phyloP scores from a whole-genome alignment of 2,113 vertebrate genomes.

The Microcebus murinus region DNA sequence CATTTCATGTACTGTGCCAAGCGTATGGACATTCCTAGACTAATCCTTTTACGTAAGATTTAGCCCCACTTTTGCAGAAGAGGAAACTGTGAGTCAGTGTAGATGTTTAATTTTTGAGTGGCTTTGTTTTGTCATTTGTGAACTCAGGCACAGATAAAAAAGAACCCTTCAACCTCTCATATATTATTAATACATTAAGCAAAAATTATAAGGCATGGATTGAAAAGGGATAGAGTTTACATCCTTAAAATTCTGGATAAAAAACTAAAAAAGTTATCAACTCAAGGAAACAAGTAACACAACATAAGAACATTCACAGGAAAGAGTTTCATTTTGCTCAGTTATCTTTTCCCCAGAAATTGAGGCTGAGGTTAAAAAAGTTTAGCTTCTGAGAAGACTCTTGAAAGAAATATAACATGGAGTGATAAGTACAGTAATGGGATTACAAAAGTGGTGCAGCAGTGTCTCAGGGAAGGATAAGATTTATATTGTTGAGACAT shows the following conservation, averaged over 20 bases:
- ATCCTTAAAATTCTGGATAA: background rate
- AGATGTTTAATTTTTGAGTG: background rate
- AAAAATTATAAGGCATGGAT: background rate
- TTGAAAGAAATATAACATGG: background rate
- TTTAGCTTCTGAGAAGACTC: background rate
- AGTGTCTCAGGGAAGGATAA: background rate
- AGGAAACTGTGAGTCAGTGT: background rate
- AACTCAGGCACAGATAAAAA: background rate
- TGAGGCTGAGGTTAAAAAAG: background rate
- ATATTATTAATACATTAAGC: background rate
- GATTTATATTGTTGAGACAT: background rate
- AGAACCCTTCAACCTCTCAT: background rate
- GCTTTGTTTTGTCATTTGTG: background rate
- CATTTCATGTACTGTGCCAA: background rate
- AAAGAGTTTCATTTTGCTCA: background rate
- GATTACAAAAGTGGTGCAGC: background rate
- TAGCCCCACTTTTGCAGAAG: background rate
- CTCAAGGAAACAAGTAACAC: background rate
- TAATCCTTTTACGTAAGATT: background rate
- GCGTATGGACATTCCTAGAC: background rate
- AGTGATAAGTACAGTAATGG: background rate
- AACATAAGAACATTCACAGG: background rate
- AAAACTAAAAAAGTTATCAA: background rate
- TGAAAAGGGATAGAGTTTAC: background rate
- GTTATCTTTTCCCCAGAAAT: background rate